These are phyloP conservation scores for Perdix hodgsoniae DNA, from an alignment of 2,797 vertebrate species.

Conservation along the genomic window DNA sequence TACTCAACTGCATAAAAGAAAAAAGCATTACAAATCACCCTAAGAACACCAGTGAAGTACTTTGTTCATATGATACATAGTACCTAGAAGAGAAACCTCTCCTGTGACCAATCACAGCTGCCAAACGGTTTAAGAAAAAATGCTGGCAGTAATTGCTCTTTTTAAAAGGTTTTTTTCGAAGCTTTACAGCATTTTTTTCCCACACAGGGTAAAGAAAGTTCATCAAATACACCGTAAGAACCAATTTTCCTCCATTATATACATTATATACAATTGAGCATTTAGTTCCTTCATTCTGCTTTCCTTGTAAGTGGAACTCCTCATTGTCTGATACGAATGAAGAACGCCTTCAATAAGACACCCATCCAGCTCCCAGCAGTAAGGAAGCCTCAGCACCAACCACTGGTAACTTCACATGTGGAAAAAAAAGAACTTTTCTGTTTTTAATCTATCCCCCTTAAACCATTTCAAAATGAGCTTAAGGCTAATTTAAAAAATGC, in stretches of 20 bases:
- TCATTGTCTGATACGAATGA: not conserved
- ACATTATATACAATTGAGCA: slow-evolving; percentile 64
- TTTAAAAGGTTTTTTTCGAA: slow-evolving; percentile 48
- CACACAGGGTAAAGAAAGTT: slow-evolving; percentile 31
- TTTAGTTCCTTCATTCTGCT: slow-evolving; percentile 53
- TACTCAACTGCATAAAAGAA: not conserved
- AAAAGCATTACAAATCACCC: not conserved
- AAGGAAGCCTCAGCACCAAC: not conserved
- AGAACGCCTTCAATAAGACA: not conserved
- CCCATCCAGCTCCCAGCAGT: not conserved
- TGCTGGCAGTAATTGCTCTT: slow-evolving; percentile 61
- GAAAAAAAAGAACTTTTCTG: slow-evolving; percentile 21
- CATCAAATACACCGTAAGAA: slow-evolving; percentile 50
- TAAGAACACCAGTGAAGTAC: not conserved
- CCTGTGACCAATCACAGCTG: not conserved
- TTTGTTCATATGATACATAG: fast-evolving
- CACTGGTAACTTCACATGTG: not conserved
- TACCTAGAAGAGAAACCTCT: not conserved
- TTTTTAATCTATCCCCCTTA: slow-evolving; percentile 14
- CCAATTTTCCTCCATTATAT: slow-evolving; percentile 29
- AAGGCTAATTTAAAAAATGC: slow-evolving; percentile 34
- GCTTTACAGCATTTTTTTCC: slow-evolving; percentile 43
- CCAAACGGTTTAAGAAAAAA: slow-evolving; percentile 33
- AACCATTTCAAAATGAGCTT: slow-evolving; percentile 13
- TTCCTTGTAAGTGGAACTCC: not conserved